These are phyloP conservation scores for Myotis yumanensis DNA, from an alignment of 2,113 vertebrate genomes.

Conservation along the genomic window DNA sequence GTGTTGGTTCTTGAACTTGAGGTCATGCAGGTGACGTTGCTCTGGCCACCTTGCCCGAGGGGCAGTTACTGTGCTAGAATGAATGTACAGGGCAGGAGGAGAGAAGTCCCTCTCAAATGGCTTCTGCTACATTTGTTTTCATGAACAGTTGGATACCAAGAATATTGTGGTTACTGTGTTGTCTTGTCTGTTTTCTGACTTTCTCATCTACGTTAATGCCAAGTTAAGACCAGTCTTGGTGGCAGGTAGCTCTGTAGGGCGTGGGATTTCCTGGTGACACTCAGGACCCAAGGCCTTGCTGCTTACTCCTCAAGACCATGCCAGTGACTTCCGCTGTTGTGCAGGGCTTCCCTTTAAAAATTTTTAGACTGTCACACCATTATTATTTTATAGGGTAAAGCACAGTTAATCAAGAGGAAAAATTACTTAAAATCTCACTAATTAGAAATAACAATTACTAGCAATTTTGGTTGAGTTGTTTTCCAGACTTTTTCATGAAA, in stretches of 20 bases:
- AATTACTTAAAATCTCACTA: not conserved
- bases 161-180: constrained; percentile 24
- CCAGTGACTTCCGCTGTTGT: not conserved
- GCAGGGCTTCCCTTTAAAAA: not conserved
- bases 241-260: not conserved
- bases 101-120: not conserved
- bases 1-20: not conserved
- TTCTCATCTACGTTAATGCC: not conserved
- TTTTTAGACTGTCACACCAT: not conserved
- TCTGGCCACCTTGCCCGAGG: not conserved
- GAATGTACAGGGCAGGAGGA: not conserved
- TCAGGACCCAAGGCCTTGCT: not conserved
- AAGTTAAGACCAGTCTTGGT: not conserved
- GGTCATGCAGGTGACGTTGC: not conserved
- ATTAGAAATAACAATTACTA: not conserved
- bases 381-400: not conserved
- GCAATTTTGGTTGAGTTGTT: not conserved
- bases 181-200: not conserved
- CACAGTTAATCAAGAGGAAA: not conserved
- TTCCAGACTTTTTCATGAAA: not conserved
- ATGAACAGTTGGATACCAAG: not conserved
- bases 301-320: not conserved
- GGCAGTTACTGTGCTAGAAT: not conserved
- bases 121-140: constrained; percentile 45
- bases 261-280: not conserved